Evolutionary conservation across 2,113 vertebrate genomes (phyloP).

Genomic region (Zosterops pallidus): DNA sequence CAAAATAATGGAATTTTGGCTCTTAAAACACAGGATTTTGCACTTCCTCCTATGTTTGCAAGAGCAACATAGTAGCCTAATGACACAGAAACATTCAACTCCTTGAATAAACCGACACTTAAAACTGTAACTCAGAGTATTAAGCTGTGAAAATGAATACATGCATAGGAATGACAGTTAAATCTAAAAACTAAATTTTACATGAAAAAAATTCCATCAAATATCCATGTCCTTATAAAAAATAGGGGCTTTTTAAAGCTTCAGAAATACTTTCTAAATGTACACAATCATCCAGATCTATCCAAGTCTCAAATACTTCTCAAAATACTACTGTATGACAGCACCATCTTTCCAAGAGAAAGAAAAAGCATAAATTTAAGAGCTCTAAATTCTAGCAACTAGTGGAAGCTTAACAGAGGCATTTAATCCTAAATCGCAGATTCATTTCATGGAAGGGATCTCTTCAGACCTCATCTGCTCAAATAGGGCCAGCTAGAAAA

Average conservation of each 20-base stretch:
- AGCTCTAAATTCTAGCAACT: not conserved
- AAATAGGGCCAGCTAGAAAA: not conserved
- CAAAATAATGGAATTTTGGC: not conserved
- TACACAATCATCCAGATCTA: not conserved
- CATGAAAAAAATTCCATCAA: not conserved
- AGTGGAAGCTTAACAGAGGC: not conserved
- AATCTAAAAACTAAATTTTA: not conserved
- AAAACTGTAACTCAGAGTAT: not conserved
- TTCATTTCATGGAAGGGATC: not conserved
- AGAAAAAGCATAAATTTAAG: not conserved
- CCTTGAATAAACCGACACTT: not conserved
- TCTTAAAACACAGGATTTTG: not conserved
- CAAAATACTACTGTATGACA: not conserved
- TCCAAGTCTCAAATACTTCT: not conserved
- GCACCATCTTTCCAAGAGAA: not conserved
- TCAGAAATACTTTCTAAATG: not conserved
- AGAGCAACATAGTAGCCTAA: not conserved
- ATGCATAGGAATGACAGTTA: not conserved
- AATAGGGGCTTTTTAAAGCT: rapidly evolving
- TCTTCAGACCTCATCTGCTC: not conserved
- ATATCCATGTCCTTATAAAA: not conserved
- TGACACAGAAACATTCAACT: not conserved
- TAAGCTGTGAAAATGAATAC: not conserved
- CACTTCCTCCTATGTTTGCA: not conserved
- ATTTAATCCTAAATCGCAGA: not conserved